Evolutionary conservation across 2,113 vertebrate species (phyloP).

Genomic region (Strix uralensis): DNA sequence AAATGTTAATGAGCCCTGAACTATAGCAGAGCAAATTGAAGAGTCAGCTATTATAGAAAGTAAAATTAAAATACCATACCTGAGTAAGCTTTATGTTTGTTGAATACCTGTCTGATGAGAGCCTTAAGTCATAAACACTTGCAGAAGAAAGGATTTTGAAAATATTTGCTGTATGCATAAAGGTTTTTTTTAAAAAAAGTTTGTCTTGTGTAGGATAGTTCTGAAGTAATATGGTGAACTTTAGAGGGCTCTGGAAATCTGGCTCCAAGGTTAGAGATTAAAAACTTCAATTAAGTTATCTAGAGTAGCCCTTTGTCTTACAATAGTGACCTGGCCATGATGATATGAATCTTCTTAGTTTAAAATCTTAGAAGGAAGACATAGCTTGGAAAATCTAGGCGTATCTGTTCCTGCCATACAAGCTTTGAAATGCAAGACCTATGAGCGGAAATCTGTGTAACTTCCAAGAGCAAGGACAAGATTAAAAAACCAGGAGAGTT

Average conservation of each 20-base stretch:
- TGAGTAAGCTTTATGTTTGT: background rate
- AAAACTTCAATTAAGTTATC: background rate
- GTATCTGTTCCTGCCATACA: background rate
- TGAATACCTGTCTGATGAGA: background rate
- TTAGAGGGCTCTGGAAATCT: background rate
- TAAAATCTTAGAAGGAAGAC: background rate
- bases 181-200: background rate
- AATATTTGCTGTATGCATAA: background rate
- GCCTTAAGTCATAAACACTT: background rate
- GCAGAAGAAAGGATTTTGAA: background rate
- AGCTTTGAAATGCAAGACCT: background rate
- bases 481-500: background rate
- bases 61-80: background rate
- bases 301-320: background rate
- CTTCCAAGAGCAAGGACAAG: background rate
- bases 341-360: background rate
- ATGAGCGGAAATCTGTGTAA: background rate
- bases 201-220: background rate
- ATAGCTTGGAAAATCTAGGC: background rate
- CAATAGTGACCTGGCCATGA: background rate
- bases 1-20: constrained; percentile 37
- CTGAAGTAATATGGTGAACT: background rate
- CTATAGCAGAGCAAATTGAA: background rate
- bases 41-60: background rate
- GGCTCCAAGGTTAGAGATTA: background rate